Percentiles rank a stretch among this genome's conserved stretches.
Evolutionary conservation across 2,113 vertebrate genomes (phyloP).

Genomic region (Lepisosteus oculatus): DNA sequence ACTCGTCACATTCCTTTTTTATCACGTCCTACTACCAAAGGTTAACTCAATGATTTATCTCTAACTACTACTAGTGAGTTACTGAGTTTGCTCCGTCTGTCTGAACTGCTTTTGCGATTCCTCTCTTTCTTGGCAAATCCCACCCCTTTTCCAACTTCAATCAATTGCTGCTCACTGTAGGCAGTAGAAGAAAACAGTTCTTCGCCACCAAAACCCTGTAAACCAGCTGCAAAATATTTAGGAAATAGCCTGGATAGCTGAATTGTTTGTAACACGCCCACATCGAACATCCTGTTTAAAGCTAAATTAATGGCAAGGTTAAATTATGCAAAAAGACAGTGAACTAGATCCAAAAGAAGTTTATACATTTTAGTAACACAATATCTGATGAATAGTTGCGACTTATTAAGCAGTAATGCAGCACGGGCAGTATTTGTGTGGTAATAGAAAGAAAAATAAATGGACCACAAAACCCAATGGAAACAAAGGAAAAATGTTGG

Average conservation of each 20-base stretch:
- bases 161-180: constrained; percentile 24
- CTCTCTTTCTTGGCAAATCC: constrained; percentile 40
- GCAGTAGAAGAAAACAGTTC: constrained; percentile 3
- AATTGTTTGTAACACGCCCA: constrained; percentile 48
- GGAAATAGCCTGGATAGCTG: constrained; percentile 38
- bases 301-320: not conserved
- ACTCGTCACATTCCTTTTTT: not conserved
- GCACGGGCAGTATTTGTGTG: no score
- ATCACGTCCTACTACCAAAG: not conserved
- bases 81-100: constrained; percentile 11
- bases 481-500: no score
- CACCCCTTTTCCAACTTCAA: constrained; percentile 41
- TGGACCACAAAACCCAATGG: no score
- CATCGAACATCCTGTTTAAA: constrained; percentile 16
- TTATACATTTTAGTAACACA: no score
- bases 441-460: no score
- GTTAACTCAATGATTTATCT: not conserved
- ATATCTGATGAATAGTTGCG: no score
- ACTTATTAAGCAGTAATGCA: no score
- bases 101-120: constrained; percentile 45
- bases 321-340: no score
- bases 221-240: constrained; percentile 44
- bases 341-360: no score
- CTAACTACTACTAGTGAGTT: not conserved
- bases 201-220: constrained; percentile 16